phyloP scores from a whole-genome alignment of 2,113 vertebrate species.

The Rhinogobius similis region DNA sequence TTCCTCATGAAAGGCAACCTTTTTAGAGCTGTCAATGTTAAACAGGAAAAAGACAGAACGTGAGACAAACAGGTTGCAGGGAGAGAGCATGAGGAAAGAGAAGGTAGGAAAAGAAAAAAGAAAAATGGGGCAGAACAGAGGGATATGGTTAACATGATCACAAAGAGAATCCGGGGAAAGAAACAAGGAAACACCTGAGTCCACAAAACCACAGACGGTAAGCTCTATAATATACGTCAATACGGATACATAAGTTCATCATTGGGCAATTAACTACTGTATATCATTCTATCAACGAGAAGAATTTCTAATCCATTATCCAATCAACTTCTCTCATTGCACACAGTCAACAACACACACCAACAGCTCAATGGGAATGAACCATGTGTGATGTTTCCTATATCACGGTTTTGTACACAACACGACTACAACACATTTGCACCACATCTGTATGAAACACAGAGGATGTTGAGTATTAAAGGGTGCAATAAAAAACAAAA shows the following conservation, averaged over 20 bases:
- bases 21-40: slow-evolving; percentile 95
- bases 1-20: slow-evolving; percentile 99
- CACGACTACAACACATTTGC: slow-evolving; percentile 33
- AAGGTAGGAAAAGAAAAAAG: slow-evolving; percentile 34
- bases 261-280: not conserved
- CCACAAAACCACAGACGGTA: slow-evolving; percentile 16
- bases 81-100: slow-evolving; percentile 40
- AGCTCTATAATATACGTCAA: not conserved
- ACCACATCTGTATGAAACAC: slow-evolving; percentile 54
- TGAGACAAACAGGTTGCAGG: slow-evolving; percentile 59
- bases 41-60: slow-evolving; percentile 86
- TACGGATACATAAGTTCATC: not conserved
- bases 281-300: slow-evolving; percentile 9
- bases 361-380: slow-evolving; percentile 22
- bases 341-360: slow-evolving; percentile 26
- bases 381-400: slow-evolving; percentile 27
- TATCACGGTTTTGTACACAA: slow-evolving; percentile 16
- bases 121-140: slow-evolving; percentile 87
- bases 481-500: slow-evolving; percentile 65
- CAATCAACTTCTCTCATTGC: slow-evolving; percentile 7
- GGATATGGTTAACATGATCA: slow-evolving; percentile 90
- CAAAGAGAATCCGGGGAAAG: slow-evolving; percentile 57
- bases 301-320: slow-evolving; percentile 16
- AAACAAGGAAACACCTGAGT: slow-evolving; percentile 36
- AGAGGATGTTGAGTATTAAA: slow-evolving; percentile 71